Evolutionary conservation across 2,797 vertebrate species (phyloP).

Genomic region (Ataeniobius toweri): DNA sequence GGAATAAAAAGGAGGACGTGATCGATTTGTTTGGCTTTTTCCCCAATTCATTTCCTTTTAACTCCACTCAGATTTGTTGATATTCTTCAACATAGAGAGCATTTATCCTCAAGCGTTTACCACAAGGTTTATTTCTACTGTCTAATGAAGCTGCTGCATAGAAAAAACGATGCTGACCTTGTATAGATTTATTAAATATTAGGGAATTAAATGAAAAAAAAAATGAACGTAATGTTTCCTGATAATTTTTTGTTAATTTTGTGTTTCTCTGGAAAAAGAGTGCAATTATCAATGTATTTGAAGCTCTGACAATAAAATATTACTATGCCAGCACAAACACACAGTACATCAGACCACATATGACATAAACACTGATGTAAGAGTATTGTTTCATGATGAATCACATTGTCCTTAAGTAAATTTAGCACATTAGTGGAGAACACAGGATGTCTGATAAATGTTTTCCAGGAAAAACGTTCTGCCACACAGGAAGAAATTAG

Average conservation of each 20-base stretch:
- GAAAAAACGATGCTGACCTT: no score
- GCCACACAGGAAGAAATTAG: slow-evolving; percentile 7
- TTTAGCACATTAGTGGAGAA: slow-evolving; percentile 9
- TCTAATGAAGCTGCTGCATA: no score
- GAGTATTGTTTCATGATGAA: background rate
- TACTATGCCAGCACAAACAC: background rate
- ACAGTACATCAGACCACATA: background rate
- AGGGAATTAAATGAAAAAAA: background rate
- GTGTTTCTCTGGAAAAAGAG: background rate
- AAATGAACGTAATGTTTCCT: background rate
- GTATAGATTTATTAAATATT: background rate
- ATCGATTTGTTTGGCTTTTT: no score
- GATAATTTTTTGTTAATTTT: background rate
- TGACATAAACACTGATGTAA: background rate
- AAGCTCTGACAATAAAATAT: background rate
- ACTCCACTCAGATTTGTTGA: no score
- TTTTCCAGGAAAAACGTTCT: slow-evolving; percentile 15
- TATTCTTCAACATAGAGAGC: no score
- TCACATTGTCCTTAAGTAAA: background rate
- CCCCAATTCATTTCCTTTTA: no score
- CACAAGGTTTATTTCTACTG: no score
- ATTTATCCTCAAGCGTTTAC: no score
- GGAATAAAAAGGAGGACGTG: no score
- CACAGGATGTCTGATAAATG: slow-evolving; percentile 12
- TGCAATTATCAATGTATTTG: background rate